Base-by-base conservation (phyloP, 1,140 invertebrate genomes). In the Psilanteris sp. region DNA sequence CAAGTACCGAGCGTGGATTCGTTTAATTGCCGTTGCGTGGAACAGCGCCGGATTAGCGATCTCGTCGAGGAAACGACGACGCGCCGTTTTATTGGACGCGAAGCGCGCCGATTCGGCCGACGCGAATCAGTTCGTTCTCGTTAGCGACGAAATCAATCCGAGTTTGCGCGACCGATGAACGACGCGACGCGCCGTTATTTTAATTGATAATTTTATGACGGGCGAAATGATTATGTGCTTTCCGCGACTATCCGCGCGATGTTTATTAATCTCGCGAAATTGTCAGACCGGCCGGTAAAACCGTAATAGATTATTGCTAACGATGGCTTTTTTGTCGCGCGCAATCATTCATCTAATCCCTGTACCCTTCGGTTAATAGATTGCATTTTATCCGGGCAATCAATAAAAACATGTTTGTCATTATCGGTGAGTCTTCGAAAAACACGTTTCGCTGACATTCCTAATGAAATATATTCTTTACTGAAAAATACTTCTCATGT, bases 321-420 rank as follows among this genome's bases (percentile, higher is more conserved):
- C 52, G 64, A 68, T 44, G 32, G 41, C 6, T 70, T 70, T 70
- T 70, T 70, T 50, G 34, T 15, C 6, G 0, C 10, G 6, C 8
- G 9, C 27, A 29, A 70, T 70, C 66, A 54, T 70, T 61, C 37
- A 57, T 61, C 54, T 61, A 52, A 61, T 44, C 36, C 27, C 37
- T 61, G 32, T 57, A 52, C 26, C 54, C 55, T 54, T 16, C 14
- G 24, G 44, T 54, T 70, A 70, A 70, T 61, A 70, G 66, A 70
- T 70, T 61, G 54, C 44, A 44, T 52, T 70, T 61, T 54, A 70
- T 70, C 44, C 52, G 52, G n/a, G 52, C 66, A 44, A 59, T 52
- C 44, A 59, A 57, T 57, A 68, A 68, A 68, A 68, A 57, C 52
- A 32, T 50, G 64, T 57, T 68, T 68, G 52, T 68, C 64, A 68